Percentiles rank a stretch among this genome's conserved stretches.
Evolutionary conservation across 2,888 invertebrate species (phyloP).

Genomic region (Torymus texanus): DNA sequence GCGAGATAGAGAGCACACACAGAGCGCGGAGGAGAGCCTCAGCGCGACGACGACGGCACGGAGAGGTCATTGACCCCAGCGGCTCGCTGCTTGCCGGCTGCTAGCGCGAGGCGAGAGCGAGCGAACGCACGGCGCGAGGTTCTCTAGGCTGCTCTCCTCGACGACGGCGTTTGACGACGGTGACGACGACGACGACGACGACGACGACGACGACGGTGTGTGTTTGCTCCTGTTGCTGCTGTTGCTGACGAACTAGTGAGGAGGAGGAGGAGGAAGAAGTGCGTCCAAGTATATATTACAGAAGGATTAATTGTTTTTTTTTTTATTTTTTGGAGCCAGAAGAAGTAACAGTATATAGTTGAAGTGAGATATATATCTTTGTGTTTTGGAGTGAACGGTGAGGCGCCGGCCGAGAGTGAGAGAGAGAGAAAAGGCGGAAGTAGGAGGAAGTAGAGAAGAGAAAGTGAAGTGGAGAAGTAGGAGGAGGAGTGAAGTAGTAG

Average conservation of each 20-base stretch:
- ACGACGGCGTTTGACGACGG: slow-evolving; percentile 48
- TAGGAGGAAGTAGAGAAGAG: slow-evolving; percentile 4
- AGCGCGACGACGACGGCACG: slow-evolving; percentile 68
- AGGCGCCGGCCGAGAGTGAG: not conserved
- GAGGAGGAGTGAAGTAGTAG: no score
- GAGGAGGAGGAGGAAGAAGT: no score
- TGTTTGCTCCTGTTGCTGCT: no score
- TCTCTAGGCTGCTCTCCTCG: slow-evolving; percentile 62
- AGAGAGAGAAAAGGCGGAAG: not conserved
- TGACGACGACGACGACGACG: slow-evolving; percentile 53
- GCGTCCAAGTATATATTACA: no score
- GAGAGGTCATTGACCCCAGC: slow-evolving; percentile 74
- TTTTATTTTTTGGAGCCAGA: no score
- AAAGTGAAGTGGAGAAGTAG: slow-evolving; percentile 31
- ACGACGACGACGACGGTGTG: slow-evolving; percentile 45
- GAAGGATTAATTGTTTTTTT: no score
- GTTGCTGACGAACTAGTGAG: no score
- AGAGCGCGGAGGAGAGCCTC: slow-evolving; percentile 34
- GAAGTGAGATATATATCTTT: no score
- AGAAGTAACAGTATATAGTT: no score
- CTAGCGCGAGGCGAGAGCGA: slow-evolving; percentile 67
- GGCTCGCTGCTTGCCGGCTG: slow-evolving; percentile 73
- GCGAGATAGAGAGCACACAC: slow-evolving; percentile 27
- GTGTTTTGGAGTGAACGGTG: not conserved
- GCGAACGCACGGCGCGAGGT: slow-evolving; percentile 62